Conservation (phyloP, 2,888 invertebrate species). For the Anticlea derivata region DNA sequence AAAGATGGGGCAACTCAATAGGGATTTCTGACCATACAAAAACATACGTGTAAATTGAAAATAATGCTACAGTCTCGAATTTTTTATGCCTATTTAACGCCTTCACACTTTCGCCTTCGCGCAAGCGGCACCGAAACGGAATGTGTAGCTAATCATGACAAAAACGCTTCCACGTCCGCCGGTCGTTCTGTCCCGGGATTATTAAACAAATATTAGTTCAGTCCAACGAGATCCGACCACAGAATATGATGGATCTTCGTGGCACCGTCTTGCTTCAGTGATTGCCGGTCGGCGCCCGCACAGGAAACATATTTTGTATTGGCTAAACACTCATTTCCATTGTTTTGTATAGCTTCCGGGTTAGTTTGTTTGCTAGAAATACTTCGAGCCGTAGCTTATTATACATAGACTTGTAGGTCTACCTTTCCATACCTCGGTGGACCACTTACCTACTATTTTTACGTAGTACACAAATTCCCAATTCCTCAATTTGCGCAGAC, state of each 20-base stretch:
- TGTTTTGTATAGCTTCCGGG: constrained; percentile 47
- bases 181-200: constrained; percentile 38
- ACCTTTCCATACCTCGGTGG: too few species aligned
- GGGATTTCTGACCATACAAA: neutral
- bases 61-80: constrained; percentile 21
- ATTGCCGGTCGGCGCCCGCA: constrained; percentile 45
- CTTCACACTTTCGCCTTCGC: constrained; percentile 35
- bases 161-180: constrained; percentile 40
- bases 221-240: constrained; percentile 55
- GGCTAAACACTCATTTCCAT: constrained; percentile 44
- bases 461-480: constrained; percentile 43
- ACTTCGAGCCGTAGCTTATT: neutral
- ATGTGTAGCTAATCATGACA: constrained; percentile 44
- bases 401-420: too few species aligned
- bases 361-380: constrained; percentile 43
- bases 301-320: constrained; percentile 54
- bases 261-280: constrained; percentile 52
- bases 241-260: constrained; percentile 42
- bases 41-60: constrained; percentile 29
- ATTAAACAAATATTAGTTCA: constrained; percentile 67
- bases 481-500: constrained; percentile 43
- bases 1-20: too few species aligned
- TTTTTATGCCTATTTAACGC: constrained; percentile 28
- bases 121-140: constrained; percentile 38
- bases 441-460: too few species aligned